Percentiles rank a stretch among this genome's conserved stretches.
These are phyloP conservation scores for Chlamydotis undulata DNA, from an alignment of 2,113 vertebrate genomes.

Conservation along the genomic window DNA sequence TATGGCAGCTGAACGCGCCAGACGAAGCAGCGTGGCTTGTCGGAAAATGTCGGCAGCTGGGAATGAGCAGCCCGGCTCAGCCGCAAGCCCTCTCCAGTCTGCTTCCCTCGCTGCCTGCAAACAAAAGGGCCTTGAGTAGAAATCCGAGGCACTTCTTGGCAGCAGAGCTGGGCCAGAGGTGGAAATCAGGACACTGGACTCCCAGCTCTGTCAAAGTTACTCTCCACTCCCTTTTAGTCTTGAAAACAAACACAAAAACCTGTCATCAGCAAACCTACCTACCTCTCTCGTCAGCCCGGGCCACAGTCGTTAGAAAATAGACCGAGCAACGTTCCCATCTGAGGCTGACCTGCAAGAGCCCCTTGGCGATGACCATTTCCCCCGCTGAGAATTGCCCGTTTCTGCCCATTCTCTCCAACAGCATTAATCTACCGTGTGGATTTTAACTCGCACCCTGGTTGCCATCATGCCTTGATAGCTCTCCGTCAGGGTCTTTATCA, in stretches of 20 bases:
- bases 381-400: not conserved
- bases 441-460: conserved; percentile 50
- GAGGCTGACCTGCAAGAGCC: not conserved
- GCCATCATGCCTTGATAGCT: conserved; percentile 21
- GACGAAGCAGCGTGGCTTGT: not conserved
- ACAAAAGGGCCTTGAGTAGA: not conserved
- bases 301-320: not conserved
- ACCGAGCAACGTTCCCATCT: not conserved
- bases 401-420: conserved; percentile 8
- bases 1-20: not conserved
- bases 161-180: not conserved
- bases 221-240: not conserved
- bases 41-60: not conserved
- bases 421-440: conserved; percentile 38
- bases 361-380: not conserved
- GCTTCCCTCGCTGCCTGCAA: not conserved
- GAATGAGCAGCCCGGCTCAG: not conserved
- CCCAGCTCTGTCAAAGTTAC: not conserved
- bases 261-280: not conserved
- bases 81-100: not conserved
- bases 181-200: not conserved
- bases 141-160: not conserved
- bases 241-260: not conserved
- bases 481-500: conserved; percentile 39
- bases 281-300: not conserved